Evolutionary conservation across 2,113 vertebrate species (phyloP).

Genomic region (Nestor notabilis): DNA sequence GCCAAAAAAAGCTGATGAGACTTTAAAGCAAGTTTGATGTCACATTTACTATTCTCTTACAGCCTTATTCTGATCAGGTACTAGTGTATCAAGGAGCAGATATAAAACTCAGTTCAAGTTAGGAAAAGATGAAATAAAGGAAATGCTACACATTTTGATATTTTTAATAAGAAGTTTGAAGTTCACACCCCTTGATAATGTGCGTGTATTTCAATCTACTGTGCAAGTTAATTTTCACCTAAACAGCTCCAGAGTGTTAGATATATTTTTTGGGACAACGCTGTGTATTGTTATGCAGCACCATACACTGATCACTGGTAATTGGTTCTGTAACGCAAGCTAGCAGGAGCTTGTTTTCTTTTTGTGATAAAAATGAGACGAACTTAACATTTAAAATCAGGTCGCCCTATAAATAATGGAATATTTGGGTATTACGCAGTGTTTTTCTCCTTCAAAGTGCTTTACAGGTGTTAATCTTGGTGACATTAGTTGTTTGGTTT

Average conservation of each 20-base stretch:
- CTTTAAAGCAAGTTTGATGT: slow-evolving; percentile 1
- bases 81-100: neutral
- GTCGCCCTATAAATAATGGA: slow-evolving; percentile 64
- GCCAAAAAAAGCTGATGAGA: neutral
- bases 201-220: neutral
- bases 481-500: neutral
- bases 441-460: slow-evolving; percentile 35
- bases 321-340: slow-evolving; percentile 65
- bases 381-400: slow-evolving; percentile 64
- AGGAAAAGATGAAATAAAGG: neutral
- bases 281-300: slow-evolving; percentile 48
- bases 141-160: neutral
- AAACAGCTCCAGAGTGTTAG: neutral
- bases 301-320: slow-evolving; percentile 48
- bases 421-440: neutral
- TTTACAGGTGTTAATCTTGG: slow-evolving; percentile 52
- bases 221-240: slow-evolving; percentile 33
- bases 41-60: slow-evolving; percentile 9
- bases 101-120: neutral
- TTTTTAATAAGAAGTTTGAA: neutral
- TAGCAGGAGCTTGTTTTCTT: slow-evolving; percentile 52
- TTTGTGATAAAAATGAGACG: slow-evolving; percentile 66
- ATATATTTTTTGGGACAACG: slow-evolving; percentile 13
- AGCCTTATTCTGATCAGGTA: neutral
- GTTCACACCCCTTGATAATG: slow-evolving; percentile 13